A percentile compares a stretch with the other conserved stretches of the same genome.
Evolutionary conservation across 2,888 invertebrate genomes (phyloP).

Genomic region (Parascotia fuliginaria): DNA sequence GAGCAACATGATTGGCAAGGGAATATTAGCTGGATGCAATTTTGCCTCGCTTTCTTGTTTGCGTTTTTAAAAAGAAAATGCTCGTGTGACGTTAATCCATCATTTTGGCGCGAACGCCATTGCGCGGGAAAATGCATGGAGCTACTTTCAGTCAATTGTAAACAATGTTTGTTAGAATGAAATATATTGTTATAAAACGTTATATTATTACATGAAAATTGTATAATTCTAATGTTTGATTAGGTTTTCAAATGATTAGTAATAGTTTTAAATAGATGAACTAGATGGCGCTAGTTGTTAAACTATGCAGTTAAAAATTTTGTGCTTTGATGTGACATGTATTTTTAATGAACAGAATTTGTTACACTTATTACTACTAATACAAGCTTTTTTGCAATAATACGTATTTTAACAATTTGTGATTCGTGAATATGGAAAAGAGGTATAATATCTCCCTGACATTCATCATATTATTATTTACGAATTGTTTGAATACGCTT

Average conservation of each 20-base stretch:
- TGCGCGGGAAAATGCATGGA: slow-evolving; percentile 44
- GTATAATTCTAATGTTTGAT: neutral
- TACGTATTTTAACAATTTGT: too few relatives aligned
- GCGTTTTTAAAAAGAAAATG: slow-evolving; percentile 71
- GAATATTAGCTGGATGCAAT: slow-evolving; percentile 82
- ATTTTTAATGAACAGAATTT: too few relatives aligned
- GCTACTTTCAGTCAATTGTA: slow-evolving; percentile 40
- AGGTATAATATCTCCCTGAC: too few relatives aligned
- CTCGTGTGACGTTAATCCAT: slow-evolving; percentile 81
- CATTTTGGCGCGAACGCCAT: slow-evolving; percentile 57
- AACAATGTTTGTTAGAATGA: slow-evolving; percentile 26
- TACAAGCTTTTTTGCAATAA: neutral
- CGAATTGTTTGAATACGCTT: too few relatives aligned
- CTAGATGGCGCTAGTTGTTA: slow-evolving; percentile 41
- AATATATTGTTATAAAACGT: too few relatives aligned
- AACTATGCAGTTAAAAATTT: too few relatives aligned
- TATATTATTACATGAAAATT: neutral
- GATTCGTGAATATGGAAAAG: too few relatives aligned
- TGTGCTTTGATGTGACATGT: too few relatives aligned
- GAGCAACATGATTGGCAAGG: slow-evolving; percentile 82
- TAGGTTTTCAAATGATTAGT: neutral
- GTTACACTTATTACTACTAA: neutral
- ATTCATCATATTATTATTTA: too few relatives aligned
- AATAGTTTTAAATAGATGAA: slow-evolving; percentile 15
- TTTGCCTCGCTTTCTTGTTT: slow-evolving; percentile 68